A percentile compares a stretch with the other conserved stretches of the same genome.
Evolutionary conservation across 64 coral and sea anemone genomes (phyloP).

Genomic region (Platygyra sinensis): DNA sequence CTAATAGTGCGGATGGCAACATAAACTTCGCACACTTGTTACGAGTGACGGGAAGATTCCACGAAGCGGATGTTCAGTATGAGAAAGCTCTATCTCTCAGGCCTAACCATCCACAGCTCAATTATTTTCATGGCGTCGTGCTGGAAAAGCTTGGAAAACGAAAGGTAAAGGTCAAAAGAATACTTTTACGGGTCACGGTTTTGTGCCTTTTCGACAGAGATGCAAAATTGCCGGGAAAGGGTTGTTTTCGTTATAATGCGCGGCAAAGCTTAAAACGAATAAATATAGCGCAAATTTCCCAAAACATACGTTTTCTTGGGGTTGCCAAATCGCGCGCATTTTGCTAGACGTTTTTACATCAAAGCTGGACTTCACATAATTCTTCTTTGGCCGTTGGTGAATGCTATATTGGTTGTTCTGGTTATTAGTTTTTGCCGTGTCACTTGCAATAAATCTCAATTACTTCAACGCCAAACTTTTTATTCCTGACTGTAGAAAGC

Average conservation of each 20-base stretch:
- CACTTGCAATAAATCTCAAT: not conserved
- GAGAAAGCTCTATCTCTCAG: constrained; percentile 55
- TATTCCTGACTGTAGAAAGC: constrained; percentile 46
- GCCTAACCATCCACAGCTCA: constrained; percentile 55
- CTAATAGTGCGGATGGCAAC: constrained; percentile 72
- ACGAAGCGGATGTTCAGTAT: constrained; percentile 60
- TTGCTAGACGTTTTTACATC: too few species aligned
- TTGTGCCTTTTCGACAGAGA: too few species aligned
- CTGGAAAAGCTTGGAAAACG: constrained; percentile 73
- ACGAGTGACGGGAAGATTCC: constrained; percentile 45
- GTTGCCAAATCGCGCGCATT: too few species aligned
- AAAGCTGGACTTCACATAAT: too few species aligned
- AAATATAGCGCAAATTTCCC: too few species aligned
- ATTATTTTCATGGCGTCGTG: constrained; percentile 67
- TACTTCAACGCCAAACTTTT: not conserved
- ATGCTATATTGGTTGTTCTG: too few species aligned
- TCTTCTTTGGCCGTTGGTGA: too few species aligned
- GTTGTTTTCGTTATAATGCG: too few species aligned
- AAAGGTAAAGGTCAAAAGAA: constrained; percentile 33
- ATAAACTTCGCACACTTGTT: constrained; percentile 78
- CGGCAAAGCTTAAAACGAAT: too few species aligned
- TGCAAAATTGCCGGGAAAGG: too few species aligned
- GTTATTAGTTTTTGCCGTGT: too few species aligned
- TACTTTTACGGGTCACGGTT: not conserved
- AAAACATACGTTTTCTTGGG: too few species aligned